Evolutionary conservation across 2,797 vertebrate species (phyloP).

Genomic region (Scolopax bukidnonensis): DNA sequence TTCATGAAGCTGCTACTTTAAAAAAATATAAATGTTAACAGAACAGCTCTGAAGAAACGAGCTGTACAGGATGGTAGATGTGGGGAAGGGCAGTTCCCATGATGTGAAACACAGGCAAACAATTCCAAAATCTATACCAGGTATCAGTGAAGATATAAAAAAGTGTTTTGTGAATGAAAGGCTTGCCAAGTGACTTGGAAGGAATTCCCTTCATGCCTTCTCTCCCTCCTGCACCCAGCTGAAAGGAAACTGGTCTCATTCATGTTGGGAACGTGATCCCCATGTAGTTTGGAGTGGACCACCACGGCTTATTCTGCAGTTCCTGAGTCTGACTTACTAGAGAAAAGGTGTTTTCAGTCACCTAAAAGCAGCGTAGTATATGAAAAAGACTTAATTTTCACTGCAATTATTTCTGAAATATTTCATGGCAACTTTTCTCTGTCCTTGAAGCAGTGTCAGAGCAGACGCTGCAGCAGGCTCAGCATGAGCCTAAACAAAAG

Average conservation of each 20-base stretch:
- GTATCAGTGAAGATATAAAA: background rate
- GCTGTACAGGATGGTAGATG: background rate
- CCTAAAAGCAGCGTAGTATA: background rate
- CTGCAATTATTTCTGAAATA: background rate
- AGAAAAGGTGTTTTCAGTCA: background rate
- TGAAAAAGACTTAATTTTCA: background rate
- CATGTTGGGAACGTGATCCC: background rate
- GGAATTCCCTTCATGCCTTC: background rate
- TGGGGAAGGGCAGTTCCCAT: background rate
- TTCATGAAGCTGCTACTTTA: background rate
- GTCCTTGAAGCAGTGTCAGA: background rate
- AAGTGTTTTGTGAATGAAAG: background rate
- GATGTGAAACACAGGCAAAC: background rate
- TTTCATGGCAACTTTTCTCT: background rate
- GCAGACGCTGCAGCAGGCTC: background rate
- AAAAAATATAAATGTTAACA: fast-evolving
- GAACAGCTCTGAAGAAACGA: background rate
- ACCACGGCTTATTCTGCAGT: background rate
- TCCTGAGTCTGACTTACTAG: background rate
- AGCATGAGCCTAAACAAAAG: background rate
- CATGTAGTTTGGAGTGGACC: fast-evolving
- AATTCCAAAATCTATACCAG: background rate
- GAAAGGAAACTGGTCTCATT: background rate
- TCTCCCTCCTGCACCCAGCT: background rate
- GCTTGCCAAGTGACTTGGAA: background rate